Percentiles rank a stretch among this genome's conserved stretches.
Conservation (phyloP, 2,797 vertebrate species). For the Pantherophis alleghaniensis region DNA sequence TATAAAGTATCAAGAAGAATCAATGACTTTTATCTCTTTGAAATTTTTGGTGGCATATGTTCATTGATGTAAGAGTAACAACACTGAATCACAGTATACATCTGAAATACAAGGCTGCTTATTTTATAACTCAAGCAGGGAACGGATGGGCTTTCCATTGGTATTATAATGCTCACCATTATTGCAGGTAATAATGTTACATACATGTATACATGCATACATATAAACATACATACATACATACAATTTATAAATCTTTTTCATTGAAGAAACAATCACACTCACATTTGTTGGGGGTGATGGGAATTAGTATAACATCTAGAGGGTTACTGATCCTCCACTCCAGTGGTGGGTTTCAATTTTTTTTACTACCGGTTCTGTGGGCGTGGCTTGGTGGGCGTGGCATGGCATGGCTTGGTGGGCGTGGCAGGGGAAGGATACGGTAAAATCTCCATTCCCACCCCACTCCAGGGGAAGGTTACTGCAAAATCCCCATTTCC, state of each 20-base stretch:
- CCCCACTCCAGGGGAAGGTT: no score
- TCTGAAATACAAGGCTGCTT: not conserved
- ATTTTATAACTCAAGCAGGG: not conserved
- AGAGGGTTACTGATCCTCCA: no score
- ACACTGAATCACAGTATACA: not conserved
- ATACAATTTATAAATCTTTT: not conserved
- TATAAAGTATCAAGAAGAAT: not conserved
- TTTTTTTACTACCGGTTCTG: no score
- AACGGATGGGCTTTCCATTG: not conserved
- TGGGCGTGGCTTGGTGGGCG: no score
- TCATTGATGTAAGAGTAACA: not conserved
- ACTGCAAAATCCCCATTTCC: no score
- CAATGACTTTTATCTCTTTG: not conserved
- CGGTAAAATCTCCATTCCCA: no score
- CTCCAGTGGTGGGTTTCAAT: no score
- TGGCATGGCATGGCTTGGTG: no score
- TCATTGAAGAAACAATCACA: not conserved
- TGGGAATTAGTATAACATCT: not conserved
- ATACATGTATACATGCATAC: not conserved
- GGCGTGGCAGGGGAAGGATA: no score
- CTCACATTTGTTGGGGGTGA: not conserved
- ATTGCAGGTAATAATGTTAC: not conserved
- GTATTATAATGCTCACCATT: not conserved
- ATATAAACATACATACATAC: not conserved
- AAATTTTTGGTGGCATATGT: not conserved